Conservation (phyloP, 2,113 vertebrate genomes). For the Circaetus gallicus region DNA sequence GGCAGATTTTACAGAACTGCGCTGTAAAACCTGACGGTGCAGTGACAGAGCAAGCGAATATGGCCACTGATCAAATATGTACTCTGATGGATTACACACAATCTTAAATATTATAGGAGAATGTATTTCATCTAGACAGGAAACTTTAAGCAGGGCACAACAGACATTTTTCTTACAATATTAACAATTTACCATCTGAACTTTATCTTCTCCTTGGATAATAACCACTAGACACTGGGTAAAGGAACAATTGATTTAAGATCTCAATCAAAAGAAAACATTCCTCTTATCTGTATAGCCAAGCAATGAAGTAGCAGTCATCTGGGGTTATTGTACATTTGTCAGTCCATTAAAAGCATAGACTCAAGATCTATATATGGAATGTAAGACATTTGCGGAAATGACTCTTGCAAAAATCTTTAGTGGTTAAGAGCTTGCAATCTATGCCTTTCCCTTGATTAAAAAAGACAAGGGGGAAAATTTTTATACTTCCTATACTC, state of each 20-base stretch:
- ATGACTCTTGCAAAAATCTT: conserved; percentile 32
- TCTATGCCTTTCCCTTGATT: background rate
- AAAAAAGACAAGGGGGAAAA: background rate
- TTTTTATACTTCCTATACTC: background rate
- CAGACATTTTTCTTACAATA: conserved; percentile 47
- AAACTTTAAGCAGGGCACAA: conserved; percentile 28
- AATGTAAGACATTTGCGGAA: background rate
- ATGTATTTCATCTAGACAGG: conserved; percentile 35
- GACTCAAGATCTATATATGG: background rate
- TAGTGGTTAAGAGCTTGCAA: background rate
- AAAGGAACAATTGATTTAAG: conserved; percentile 61
- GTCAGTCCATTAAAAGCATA: conserved; percentile 36
- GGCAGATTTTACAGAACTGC: background rate
- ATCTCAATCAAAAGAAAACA: conserved; percentile 48
- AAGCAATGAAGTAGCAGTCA: background rate
- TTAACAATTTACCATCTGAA: conserved; percentile 56
- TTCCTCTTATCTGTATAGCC: conserved; percentile 15
- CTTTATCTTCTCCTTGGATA: conserved; percentile 50
- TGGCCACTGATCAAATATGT: background rate
- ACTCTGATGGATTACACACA: background rate
- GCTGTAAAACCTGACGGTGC: background rate
- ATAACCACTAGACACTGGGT: background rate
- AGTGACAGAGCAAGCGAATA: background rate
- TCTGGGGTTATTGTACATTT: conserved; percentile 17
- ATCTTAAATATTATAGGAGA: background rate